These are phyloP conservation scores for Dolichallabes microphthalmus DNA, from an alignment of 2,113 vertebrate species.

Conservation along the genomic window DNA sequence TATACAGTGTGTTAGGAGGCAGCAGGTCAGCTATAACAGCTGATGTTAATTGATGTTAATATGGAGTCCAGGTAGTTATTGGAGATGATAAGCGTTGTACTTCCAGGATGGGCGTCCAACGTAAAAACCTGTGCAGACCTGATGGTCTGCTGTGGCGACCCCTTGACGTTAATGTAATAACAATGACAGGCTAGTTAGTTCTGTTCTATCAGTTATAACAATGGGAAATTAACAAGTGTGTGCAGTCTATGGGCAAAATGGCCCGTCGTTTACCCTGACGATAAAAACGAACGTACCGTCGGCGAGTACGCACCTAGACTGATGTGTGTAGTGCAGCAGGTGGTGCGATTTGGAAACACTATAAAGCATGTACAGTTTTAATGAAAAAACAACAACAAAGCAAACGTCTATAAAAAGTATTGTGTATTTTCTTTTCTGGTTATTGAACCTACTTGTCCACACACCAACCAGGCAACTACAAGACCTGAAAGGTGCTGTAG, in stretches of 20 bases:
- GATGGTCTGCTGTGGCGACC: no score
- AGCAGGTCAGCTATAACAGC: no score
- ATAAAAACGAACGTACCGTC: not conserved
- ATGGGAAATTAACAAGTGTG: not conserved
- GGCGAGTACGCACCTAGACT: not conserved
- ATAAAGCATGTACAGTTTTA: not conserved
- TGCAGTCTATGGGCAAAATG: not conserved
- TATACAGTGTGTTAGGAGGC: no score
- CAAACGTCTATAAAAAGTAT: not conserved
- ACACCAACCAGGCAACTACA: not conserved
- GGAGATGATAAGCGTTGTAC: no score
- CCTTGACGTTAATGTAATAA: not conserved
- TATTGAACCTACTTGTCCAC: not conserved
- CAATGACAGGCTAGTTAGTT: not conserved
- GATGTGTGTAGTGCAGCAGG: not conserved
- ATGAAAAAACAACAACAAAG: not conserved
- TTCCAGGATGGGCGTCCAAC: no score
- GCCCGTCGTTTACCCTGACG: not conserved
- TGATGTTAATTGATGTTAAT: no score
- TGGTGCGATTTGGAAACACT: not conserved
- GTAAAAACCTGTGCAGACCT: no score
- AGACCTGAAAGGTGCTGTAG: not conserved
- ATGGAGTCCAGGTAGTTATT: no score
- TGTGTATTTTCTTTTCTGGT: not conserved
- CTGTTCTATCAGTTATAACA: not conserved